Conservation (phyloP, 1,140 invertebrate genomes). For the Drosophila subpulchrella region DNA sequence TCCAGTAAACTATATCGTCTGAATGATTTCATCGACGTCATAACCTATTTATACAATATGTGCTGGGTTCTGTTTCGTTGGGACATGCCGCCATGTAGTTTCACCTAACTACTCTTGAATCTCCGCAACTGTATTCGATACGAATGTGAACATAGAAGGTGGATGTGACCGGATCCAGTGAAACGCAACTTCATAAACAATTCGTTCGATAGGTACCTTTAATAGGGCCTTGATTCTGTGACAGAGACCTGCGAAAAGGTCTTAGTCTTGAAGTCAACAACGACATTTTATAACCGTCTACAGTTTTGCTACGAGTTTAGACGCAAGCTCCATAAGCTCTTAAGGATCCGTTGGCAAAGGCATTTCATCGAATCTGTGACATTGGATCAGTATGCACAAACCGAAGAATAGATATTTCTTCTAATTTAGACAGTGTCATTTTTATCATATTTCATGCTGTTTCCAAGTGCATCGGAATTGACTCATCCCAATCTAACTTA, state of each 20-base stretch:
- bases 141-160: too few relatives aligned
- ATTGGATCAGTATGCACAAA: neutral
- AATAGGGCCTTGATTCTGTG: too few relatives aligned
- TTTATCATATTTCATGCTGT: neutral
- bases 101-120: too few relatives aligned
- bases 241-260: neutral
- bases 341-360: neutral
- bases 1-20: too few relatives aligned
- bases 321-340: neutral
- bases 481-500: conserved; percentile 1
- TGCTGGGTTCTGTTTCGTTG: too few relatives aligned
- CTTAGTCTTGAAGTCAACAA: neutral
- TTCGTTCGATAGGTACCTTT: neutral
- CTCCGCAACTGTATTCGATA: too few relatives aligned
- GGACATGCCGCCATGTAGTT: too few relatives aligned
- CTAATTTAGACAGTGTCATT: neutral
- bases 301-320: neutral
- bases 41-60: too few relatives aligned
- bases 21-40: too few relatives aligned
- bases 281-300: too few relatives aligned
- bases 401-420: neutral
- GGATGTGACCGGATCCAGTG: too few relatives aligned
- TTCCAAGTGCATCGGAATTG: conserved; percentile 11
- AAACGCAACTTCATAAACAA: too few relatives aligned
- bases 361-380: neutral